Base-by-base conservation (phyloP, 2,888 invertebrate species). In the Tineola bisselliella region DNA sequence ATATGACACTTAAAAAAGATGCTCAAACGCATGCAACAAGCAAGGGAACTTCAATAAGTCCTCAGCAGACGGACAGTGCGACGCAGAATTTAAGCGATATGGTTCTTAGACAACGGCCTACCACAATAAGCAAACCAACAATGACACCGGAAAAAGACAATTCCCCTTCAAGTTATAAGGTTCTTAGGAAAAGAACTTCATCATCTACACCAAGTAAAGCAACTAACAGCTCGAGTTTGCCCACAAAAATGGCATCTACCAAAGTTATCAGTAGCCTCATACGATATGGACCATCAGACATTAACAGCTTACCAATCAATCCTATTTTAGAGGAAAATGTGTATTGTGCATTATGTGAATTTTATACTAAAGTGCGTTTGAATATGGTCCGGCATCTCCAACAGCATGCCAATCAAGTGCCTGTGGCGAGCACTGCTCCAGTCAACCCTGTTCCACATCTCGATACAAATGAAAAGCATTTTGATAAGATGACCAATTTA, bases 401-500 rank as follows among this genome's bases (percentile, higher is more conserved):
- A 65, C 76, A 89, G 63, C 95, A 95, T 73, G 88, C 84, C 11
- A 84, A 89, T 60, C 89, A 89, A 65, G 90, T 90, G 58, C 87
- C 87, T 0, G 92, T 90, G 8, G 90, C 93, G 0, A 88, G 88
- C 61, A 89, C 89, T 0, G 92, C 91, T 12, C 93, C 94, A 0
- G 91, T 94, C 0, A 95, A 95, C 83, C 94, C 94, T 0, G 94
- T 95, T 6, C 94, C 93, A 0, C 94, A 92, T 71, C 80, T 94
- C 43, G 92, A 92, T 66, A 90, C 91, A 44, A 92, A 91, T 65
- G 94, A 94, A 70, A 90, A 89, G 66, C 93, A 94, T 89, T 95
- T 94, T 70, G 94, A 95, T 73, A 93, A 92, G 73, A 95, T 95
- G 95, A 88, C 91, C 0, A 95, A 95, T 73, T 86, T 94, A 15